These are phyloP conservation scores for human (Homo sapiens) DNA, from an alignment of 2,113 vertebrate genomes.

Conservation along the genomic window DNA sequence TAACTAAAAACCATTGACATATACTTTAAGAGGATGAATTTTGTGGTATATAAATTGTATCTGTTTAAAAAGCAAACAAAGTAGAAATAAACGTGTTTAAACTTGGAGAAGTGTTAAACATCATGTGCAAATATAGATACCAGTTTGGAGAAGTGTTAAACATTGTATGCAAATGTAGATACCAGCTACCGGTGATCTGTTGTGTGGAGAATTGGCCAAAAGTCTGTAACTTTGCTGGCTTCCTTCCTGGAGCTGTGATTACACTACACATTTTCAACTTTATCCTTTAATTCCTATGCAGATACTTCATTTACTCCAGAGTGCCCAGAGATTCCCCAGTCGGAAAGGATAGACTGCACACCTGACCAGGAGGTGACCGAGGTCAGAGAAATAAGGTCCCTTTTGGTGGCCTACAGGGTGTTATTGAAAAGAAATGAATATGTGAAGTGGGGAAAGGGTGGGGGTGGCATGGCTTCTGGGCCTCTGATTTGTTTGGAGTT, in stretches of 20 bases:
- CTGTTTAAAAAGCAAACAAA: neutral
- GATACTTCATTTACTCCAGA: conserved; percentile 47
- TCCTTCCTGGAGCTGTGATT: neutral
- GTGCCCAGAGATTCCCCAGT: conserved; percentile 24
- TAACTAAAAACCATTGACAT: neutral
- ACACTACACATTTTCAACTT: neutral
- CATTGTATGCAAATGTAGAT: neutral
- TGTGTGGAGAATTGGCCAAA: neutral
- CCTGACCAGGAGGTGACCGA: conserved; percentile 50
- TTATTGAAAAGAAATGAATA: neutral
- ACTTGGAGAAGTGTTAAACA: neutral
- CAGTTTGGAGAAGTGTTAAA: neutral
- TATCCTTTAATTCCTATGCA: conserved; percentile 44
- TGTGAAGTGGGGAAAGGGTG: neutral
- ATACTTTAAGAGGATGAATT: neutral
- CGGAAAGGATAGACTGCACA: conserved; percentile 72
- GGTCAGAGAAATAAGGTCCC: conserved; percentile 59
- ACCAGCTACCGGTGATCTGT: neutral
- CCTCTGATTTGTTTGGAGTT: neutral
- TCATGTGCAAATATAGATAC: neutral
- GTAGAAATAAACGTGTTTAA: neutral
- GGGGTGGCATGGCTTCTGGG: neutral
- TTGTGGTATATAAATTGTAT: neutral
- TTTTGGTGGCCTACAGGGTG: neutral
- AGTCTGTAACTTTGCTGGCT: neutral